Evolutionary conservation across 2,888 invertebrate genomes (phyloP).

Genomic region (Smittia sp.): DNA sequence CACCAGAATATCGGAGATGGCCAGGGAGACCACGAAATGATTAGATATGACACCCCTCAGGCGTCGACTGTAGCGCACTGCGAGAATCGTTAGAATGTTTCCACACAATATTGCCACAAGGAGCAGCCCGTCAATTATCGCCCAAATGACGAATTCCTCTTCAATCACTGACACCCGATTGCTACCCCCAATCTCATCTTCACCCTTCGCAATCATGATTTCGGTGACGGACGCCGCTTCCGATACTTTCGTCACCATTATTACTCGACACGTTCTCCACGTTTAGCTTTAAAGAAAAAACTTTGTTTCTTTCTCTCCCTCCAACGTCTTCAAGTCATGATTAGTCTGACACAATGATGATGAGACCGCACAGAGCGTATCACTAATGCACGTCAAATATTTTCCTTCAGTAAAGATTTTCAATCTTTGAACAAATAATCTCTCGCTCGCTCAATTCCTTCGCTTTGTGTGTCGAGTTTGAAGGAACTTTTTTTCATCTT

Average conservation of each 20-base stretch:
- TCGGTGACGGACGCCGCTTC: background rate
- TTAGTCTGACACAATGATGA: no score
- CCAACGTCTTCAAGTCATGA: no score
- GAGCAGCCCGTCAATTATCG: constrained; percentile 63
- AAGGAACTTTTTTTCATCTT: background rate
- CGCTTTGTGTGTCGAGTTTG: background rate
- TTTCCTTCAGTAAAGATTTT: background rate
- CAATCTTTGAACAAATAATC: constrained; percentile 12
- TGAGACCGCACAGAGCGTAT: background rate
- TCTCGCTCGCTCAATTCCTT: background rate
- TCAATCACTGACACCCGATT: constrained; percentile 29
- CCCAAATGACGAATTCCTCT: constrained; percentile 55
- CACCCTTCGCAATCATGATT: background rate
- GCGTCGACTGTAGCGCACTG: constrained; percentile 67
- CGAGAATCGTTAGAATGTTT: constrained; percentile 72
- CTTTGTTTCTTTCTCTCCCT: no score
- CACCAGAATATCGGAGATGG: constrained; percentile 74
- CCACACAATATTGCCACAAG: constrained; percentile 68
- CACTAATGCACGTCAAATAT: background rate
- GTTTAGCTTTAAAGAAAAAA: no score
- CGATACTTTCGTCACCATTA: constrained; percentile 29
- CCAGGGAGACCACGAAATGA: constrained; percentile 74
- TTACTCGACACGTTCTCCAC: no score
- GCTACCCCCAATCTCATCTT: background rate
- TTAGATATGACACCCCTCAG: constrained; percentile 70